phyloP scores from a whole-genome alignment of 2,888 invertebrate species.

The Eurytoma californica region DNA sequence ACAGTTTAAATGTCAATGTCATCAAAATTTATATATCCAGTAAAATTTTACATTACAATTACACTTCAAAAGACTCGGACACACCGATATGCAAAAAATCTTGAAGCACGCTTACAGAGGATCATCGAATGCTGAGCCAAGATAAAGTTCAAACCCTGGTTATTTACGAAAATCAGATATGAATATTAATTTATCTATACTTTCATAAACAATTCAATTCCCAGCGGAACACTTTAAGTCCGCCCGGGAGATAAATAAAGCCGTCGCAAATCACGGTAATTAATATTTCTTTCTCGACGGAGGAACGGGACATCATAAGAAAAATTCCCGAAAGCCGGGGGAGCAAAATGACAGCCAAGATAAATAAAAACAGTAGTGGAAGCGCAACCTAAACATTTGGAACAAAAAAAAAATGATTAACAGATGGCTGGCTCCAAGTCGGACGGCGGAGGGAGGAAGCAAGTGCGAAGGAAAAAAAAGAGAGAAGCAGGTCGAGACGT shows the following conservation, averaged over 20 bases:
- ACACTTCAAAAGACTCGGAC: neutral
- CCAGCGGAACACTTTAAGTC: too few species aligned
- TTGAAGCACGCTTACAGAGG: neutral
- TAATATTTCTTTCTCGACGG: neutral
- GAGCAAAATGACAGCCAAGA: conserved; percentile 8
- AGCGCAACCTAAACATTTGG: neutral
- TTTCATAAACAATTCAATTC: too few species aligned
- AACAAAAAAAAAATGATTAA: conserved; percentile 39
- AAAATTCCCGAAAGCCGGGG: neutral
- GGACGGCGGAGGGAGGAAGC: neutral
- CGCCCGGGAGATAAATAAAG: neutral
- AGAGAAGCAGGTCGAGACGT: conserved; percentile 45
- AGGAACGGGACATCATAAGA: conserved; percentile 2
- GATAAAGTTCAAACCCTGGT: too few species aligned
- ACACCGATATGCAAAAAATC: neutral
- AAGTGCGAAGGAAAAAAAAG: conserved; percentile 5
- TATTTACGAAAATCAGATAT: too few species aligned
- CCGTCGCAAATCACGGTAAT: neutral
- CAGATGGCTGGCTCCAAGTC: conserved; percentile 22
- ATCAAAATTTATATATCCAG: conserved; percentile 16
- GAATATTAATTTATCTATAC: too few species aligned
- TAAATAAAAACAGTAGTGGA: neutral
- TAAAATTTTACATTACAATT: neutral
- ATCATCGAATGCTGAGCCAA: too few species aligned
- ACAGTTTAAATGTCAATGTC: neutral